Evolutionary conservation across 2,113 vertebrate genomes (phyloP).

Genomic region (Pedionomus torquatus): DNA sequence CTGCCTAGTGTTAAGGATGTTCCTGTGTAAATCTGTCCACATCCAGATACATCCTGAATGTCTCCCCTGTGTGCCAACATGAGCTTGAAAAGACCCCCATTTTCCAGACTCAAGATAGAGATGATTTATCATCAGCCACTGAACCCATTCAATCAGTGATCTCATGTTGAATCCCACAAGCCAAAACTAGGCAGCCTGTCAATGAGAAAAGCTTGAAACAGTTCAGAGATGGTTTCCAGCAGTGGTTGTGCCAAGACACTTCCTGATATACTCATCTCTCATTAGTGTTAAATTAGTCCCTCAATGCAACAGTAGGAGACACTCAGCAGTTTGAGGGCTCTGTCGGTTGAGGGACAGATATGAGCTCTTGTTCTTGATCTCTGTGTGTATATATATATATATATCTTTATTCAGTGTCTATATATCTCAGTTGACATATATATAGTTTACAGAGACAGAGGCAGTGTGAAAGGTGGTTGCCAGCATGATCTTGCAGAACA

Average conservation of each 20-base stretch:
- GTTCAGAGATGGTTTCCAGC: background rate
- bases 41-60: background rate
- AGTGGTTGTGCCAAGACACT: background rate
- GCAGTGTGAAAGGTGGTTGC: background rate
- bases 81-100: background rate
- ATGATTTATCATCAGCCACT: background rate
- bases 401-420: background rate
- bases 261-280: background rate
- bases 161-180: background rate
- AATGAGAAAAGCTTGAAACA: background rate
- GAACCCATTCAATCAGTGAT: background rate
- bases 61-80: background rate
- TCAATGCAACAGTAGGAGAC: background rate
- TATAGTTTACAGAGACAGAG: background rate
- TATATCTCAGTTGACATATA: background rate
- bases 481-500: background rate
- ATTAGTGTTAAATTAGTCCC: background rate
- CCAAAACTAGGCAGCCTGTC: background rate
- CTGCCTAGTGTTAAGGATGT: background rate
- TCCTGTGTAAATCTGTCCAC: conserved; percentile 8
- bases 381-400: background rate
- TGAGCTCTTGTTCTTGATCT: background rate
- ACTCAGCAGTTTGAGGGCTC: background rate
- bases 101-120: background rate
- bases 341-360: background rate